Evolutionary conservation across 2,797 vertebrate species (phyloP), one percentile per base, ranked within the genome.

Genomic region (Zenarchopterus dispar): DNA sequence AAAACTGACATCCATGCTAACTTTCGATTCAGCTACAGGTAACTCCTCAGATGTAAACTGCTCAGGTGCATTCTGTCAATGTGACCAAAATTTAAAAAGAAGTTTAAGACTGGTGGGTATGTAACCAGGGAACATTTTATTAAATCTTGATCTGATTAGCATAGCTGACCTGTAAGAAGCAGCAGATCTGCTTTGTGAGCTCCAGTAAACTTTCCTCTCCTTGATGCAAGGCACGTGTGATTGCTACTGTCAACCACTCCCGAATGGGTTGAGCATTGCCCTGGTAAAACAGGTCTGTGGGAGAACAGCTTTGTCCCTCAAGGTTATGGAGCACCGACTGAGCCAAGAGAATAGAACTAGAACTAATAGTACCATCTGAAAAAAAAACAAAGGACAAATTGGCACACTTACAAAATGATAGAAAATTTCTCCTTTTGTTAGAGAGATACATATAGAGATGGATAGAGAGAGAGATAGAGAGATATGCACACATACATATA

Each of bases 1-100:
- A 81, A 99, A 99, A 85, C 95, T 97, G 64, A 99, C 95, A 36
- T 99, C 98, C 96, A 99, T 96, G 81, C 95, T 98, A 68, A 99
- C 94, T 89, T 99, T 99, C 51, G 97, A 99, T 88, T 99, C 98
- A 0, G 96, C 94, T 67, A 99, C 89, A 0, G 97, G 96, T 74
- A 99, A 97, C 85, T 99, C 98, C 87, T 99, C 97, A 0, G 95
- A 96, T 3, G 96, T 96, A 75, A 99, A 99, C 79, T 97, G 97
- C 63, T 99, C 97, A 0, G 97, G 96, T 2, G 97, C 95, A 1
- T 94, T 95, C 98, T 99, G 75, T 53, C 21, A 55, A 55, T 63
- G 8, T 28, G 16, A 70, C 16, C 21, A 61, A 2, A 55, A 7
- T 24, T 19, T 11, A 5, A 13, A 47, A 1, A 43, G 1, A 47